These are phyloP conservation scores for Eupithecia abbreviata DNA, from an alignment of 2,888 invertebrate species.

Conservation along the genomic window DNA sequence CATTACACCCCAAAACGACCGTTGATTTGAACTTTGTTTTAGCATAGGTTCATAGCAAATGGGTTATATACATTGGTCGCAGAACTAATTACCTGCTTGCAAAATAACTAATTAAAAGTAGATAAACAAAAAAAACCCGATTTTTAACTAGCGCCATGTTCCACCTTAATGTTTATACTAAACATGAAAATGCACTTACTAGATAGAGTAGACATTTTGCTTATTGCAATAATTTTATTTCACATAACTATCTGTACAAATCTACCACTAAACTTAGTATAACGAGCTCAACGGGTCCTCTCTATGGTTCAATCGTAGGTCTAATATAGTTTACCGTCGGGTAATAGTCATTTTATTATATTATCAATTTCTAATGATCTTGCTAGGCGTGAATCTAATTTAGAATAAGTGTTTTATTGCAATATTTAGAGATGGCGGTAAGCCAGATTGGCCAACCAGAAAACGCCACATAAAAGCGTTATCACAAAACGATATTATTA, in stretches of 20 bases:
- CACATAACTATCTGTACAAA: slow-evolving; percentile 29
- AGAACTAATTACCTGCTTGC: background rate
- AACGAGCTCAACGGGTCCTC: slow-evolving; percentile 34
- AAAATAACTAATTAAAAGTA: background rate
- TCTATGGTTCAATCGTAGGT: slow-evolving; percentile 29
- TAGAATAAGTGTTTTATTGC: slow-evolving; percentile 14
- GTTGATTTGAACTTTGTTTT: no score
- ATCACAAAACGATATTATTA: background rate
- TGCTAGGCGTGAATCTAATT: slow-evolving; percentile 5
- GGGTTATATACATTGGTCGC: background rate
- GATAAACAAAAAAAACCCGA: background rate
- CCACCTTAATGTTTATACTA: background rate
- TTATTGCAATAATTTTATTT: slow-evolving; percentile 12
- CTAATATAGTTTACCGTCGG: background rate
- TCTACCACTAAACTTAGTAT: slow-evolving; percentile 27
- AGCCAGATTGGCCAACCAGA: background rate
- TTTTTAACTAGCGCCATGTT: background rate
- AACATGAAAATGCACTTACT: slow-evolving; percentile 5
- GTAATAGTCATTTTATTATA: slow-evolving; percentile 7
- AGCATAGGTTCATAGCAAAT: background rate
- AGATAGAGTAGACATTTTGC: slow-evolving; percentile 3
- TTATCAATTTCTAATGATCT: background rate
- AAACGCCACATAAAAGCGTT: background rate
- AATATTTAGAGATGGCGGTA: slow-evolving; percentile 2
- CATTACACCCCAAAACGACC: background rate